Base-by-base conservation (phyloP, 2,888 invertebrate species). In the Aleiodes testaceus region DNA sequence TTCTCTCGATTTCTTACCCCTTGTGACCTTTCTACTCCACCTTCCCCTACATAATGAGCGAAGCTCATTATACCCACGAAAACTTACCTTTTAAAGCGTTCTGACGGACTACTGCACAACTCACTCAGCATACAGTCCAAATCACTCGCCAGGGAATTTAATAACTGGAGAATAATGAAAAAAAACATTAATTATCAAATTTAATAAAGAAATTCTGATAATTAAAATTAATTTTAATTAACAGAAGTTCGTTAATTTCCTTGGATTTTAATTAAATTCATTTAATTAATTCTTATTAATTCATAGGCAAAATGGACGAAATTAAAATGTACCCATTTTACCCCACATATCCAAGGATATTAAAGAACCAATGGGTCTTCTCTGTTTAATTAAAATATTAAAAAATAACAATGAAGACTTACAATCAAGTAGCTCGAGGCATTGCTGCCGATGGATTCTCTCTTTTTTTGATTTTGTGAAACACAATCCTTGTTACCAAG, bases 51-150 rank as follows among this genome's bases (percentile, higher is more conserved):
- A 55, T 36, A 55, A 16, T 65, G 12, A 20, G 44, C 47, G 14
- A 16, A 12, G 30, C 30, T 18, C 26, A 47, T 65, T 44, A 36
- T 18, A 44, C 44, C 55, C 20, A 61, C 22, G 42, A 45, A 26
- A 69, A 82, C 84, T 85, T 77, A 86, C 85, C 83, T 82, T 77
- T 85, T 80, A 76, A 81, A 85, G 73, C 84, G 81, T 79, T 85
- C 85, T 47, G 91, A 91, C 70, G 93, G 71, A 53, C 71, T 91
- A 78, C 94, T 92, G 84, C 94, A 94, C 73, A 96, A 89, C 87
- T 95, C 95, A 81, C 92, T 93, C 82, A 96, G 91, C 94, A 95
- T 94, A 81, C 93, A 93, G 88, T 96, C 95, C 89, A 96, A 89
- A 89, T 95, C 95, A 82, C 92, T 92, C 74, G 95, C 95, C 82